phyloP scores from a whole-genome alignment of 2,113 vertebrate species.

The Tragelaphus scriptus region DNA sequence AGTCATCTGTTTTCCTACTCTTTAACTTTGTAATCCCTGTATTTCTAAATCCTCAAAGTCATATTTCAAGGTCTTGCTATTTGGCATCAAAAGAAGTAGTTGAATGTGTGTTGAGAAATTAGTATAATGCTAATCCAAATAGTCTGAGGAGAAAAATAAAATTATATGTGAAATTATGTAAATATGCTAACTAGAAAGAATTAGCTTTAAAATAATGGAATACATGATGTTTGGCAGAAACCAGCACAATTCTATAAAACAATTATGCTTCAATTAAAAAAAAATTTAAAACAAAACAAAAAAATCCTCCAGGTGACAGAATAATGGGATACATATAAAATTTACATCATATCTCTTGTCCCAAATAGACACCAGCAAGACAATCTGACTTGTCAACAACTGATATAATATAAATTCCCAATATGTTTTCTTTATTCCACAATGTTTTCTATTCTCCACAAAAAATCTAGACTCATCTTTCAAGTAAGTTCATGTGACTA shows the following conservation, averaged over 20 bases:
- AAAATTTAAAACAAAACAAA: background rate
- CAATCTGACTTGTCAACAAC: background rate
- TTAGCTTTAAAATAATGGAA: background rate
- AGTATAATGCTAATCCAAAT: background rate
- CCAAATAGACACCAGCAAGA: background rate
- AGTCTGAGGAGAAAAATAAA: background rate
- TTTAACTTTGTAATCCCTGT: background rate
- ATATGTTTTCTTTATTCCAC: background rate
- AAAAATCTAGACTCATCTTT: background rate
- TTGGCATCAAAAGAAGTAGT: background rate
- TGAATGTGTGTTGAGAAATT: background rate
- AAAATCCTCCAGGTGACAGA: background rate
- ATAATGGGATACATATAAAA: background rate
- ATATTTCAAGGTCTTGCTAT: background rate
- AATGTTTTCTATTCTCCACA: background rate
- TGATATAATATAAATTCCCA: background rate
- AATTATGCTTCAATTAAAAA: background rate
- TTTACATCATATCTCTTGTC: background rate
- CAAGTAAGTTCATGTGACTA: background rate
- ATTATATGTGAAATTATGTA: background rate
- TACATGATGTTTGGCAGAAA: background rate
- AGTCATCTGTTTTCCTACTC: background rate
- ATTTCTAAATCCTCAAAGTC: background rate
- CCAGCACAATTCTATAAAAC: background rate
- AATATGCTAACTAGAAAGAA: background rate